Evolutionary conservation across 2,797 vertebrate species (phyloP).

Genomic region (Gallirallus australis): DNA sequence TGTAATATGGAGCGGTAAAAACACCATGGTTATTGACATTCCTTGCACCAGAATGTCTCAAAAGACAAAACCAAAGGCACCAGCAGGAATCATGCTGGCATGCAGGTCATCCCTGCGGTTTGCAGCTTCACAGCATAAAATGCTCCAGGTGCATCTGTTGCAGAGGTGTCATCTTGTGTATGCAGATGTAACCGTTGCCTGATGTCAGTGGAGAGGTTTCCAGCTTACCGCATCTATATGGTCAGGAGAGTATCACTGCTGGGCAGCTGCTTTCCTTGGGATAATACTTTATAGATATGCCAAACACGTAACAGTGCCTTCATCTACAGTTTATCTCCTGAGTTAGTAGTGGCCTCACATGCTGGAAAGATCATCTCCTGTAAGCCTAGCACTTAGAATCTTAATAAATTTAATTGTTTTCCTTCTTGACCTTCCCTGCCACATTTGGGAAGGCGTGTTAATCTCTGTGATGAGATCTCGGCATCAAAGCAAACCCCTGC

Average conservation of each 20-base stretch:
- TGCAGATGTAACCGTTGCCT: background rate
- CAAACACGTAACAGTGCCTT: background rate
- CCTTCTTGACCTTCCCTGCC: background rate
- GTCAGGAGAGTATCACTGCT: background rate
- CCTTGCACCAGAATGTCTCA: background rate
- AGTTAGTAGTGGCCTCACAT: background rate
- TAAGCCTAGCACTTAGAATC: background rate
- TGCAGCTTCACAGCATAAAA: background rate
- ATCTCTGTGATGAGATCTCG: background rate
- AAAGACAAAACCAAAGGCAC: background rate
- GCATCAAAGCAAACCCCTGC: background rate
- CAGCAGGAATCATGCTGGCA: rapidly evolving
- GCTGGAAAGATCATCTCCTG: background rate
- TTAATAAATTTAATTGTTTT: background rate
- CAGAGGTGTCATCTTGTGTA: background rate
- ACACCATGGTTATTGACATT: rapidly evolving
- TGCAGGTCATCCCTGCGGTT: background rate
- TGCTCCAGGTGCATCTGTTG: background rate
- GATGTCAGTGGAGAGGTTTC: background rate
- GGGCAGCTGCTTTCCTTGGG: background rate
- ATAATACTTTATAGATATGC: background rate
- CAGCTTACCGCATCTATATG: background rate
- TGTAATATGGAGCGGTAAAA: background rate
- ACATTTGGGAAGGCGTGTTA: background rate
- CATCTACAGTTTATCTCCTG: background rate